Conservation (phyloP, 2,888 invertebrate species). For the Drosophila anceps region DNA sequence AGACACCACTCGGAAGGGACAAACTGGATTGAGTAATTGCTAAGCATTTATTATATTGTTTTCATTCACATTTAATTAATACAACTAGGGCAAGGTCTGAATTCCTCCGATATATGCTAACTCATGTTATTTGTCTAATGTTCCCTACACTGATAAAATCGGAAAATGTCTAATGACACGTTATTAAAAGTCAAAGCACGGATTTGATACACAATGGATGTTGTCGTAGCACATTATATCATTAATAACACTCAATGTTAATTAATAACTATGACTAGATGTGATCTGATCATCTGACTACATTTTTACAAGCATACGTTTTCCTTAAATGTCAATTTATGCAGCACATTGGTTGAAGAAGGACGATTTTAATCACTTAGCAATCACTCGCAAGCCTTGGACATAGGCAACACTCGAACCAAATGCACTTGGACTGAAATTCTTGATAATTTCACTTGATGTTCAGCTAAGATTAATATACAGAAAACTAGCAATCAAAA, state of each 20-base stretch:
- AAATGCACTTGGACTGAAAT: too few relatives aligned
- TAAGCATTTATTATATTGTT: constrained; percentile 48
- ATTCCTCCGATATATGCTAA: constrained; percentile 43
- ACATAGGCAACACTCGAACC: too few relatives aligned
- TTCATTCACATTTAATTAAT: constrained; percentile 53
- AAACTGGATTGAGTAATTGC: constrained; percentile 47
- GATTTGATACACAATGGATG: not conserved
- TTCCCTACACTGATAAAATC: constrained; percentile 42
- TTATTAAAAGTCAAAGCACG: constrained; percentile 5
- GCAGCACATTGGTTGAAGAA: not conserved
- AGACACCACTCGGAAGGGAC: not conserved
- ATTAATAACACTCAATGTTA: constrained; percentile 14
- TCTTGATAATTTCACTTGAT: too few relatives aligned
- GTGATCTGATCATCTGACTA: not conserved
- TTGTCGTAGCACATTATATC: constrained; percentile 10
- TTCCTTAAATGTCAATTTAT: not conserved
- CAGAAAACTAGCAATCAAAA: too few relatives aligned
- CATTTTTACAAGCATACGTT: not conserved
- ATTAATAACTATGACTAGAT: constrained; percentile 3
- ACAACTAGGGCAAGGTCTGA: constrained; percentile 7
- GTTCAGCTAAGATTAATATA: too few relatives aligned
- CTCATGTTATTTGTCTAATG: constrained; percentile 71
- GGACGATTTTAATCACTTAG: not conserved
- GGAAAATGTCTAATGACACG: constrained; percentile 4
- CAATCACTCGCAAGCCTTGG: too few relatives aligned